Percentiles rank a stretch among this genome's conserved stretches.
These are phyloP conservation scores for Mastomys natalensis DNA, from an alignment of 2,113 vertebrate genomes.

Conservation along the genomic window DNA sequence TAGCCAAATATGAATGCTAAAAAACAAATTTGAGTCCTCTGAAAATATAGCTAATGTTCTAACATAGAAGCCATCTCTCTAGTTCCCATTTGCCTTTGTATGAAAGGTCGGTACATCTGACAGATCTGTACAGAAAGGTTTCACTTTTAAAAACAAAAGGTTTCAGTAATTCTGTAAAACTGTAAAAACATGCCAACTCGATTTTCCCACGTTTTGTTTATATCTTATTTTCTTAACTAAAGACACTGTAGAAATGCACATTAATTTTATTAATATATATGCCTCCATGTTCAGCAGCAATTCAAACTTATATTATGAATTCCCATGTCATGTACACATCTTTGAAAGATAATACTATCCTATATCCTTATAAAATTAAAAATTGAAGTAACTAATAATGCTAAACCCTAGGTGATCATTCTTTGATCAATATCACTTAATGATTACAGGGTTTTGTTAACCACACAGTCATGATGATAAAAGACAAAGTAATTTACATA, in stretches of 20 bases:
- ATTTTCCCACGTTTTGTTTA: neutral
- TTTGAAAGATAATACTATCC: neutral
- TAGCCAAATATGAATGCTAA: neutral
- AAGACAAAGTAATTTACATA: neutral
- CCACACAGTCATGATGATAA: neutral
- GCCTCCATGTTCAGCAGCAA: neutral
- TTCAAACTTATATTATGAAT: neutral
- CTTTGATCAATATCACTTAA: neutral
- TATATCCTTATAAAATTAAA: conserved; percentile 14
- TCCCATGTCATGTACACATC: neutral
- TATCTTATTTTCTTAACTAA: neutral
- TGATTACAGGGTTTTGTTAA: neutral
- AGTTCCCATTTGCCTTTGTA: neutral
- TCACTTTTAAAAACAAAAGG: neutral
- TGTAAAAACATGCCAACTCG: neutral
- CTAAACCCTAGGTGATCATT: neutral
- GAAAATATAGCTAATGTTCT: neutral
- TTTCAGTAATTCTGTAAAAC: neutral
- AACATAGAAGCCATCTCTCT: neutral
- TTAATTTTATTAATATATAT: neutral
- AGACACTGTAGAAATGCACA: neutral
- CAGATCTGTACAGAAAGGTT: neutral
- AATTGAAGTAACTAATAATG: neutral
- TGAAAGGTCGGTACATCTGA: neutral
- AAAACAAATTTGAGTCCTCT: neutral